Base-by-base conservation (phyloP, 1,140 invertebrate species). In the Neelides sp. region DNA sequence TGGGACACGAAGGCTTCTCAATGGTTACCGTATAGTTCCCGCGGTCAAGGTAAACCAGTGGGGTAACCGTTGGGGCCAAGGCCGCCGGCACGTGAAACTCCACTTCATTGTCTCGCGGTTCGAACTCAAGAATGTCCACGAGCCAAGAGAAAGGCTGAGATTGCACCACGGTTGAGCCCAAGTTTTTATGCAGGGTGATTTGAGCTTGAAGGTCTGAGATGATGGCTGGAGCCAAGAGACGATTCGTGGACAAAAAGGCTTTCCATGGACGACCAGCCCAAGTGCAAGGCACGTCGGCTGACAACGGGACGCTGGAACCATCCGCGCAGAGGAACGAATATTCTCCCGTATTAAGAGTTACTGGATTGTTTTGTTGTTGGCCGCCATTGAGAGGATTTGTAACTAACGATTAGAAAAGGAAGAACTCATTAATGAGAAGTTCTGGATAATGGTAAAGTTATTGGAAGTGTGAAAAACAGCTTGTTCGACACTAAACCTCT, bases 251-350 rank as follows among this genome's bases (percentile, higher is more conserved):
- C 3, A 60, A 8, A 28, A 60, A 60, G 13, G 54, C 54, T 34
- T 55, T 53, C 58, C 58, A 60, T 5, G 58, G 58, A 32, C 58
- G 13, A n/a, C 55, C 58, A 24, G 55, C 55, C 58, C 58, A 60
- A 17, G 55, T 57, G 22, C 58, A 59, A 10, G 58, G 58, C 50
- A 56, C 59, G 0, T 66, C 49, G 1, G 52, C 37, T 8, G 66
- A 65, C 4, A 78, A 58, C 0, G 67, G 55, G 1, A 61, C 49
- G 0, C 73, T 56, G 1, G 68, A 69, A 4, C 80, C 81, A 65
- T 83, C 73, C n/a, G 75, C 72, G 65, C 85, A 89, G 32, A 87
- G 61, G 44, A 78, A 67, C 52, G 76, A 71, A 61, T 69, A 77
- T 54, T 73, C 68, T 50, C 68, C 40, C 13, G 50, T 34, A 40